Conservation (phyloP, 2,888 invertebrate genomes). For the Synergus itoensis region DNA sequence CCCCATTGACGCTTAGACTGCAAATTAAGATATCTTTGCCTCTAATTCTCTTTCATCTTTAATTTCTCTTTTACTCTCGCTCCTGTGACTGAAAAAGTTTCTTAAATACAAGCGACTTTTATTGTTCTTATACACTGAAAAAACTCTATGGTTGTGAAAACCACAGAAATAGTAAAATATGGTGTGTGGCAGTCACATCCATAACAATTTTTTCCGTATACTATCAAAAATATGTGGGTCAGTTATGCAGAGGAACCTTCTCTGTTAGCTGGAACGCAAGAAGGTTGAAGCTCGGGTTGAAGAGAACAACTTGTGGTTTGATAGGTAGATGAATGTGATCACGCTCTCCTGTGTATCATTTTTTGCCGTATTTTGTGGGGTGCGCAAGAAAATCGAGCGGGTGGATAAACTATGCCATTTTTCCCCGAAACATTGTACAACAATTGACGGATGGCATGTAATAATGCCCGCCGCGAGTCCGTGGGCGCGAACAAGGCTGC, state of each 20-base stretch:
- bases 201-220: no score
- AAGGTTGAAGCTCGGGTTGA: no score
- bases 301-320: neutral
- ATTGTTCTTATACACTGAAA: no score
- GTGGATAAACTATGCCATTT: slow-evolving; percentile 14
- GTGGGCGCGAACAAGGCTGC: slow-evolving; percentile 72
- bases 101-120: no score
- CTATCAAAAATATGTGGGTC: no score
- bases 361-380: neutral
- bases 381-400: slow-evolving; percentile 11
- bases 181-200: no score
- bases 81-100: no score
- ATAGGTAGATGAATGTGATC: neutral
- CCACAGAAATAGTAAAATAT: no score
- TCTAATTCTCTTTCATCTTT: neutral
- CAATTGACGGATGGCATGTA: slow-evolving; percentile 69
- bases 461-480: slow-evolving; percentile 63
- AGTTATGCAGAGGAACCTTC: no score
- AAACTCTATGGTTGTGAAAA: no score
- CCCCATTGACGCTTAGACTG: neutral
- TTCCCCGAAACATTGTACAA: slow-evolving; percentile 50
- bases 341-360: neutral
- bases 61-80: neutral
- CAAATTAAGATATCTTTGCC: neutral
- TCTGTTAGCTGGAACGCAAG: no score